Evolutionary conservation across 2,113 vertebrate genomes (phyloP), one percentile per base, ranked within the genome.

Genomic region (Marmota monax): DNA sequence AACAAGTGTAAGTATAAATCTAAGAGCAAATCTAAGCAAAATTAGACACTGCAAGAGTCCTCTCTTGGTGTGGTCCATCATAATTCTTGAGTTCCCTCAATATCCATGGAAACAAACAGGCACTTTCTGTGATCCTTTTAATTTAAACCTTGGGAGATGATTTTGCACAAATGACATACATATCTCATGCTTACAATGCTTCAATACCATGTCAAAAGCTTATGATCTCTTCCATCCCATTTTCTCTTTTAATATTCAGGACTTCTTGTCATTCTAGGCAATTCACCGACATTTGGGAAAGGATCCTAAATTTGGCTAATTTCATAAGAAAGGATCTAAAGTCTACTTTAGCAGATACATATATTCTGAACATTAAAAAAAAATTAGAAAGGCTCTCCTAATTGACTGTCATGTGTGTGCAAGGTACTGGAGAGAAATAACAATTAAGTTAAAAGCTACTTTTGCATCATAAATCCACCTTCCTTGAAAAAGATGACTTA

Each of bases 401-500:
- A 97, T 85, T 93, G 90, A 37, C 58, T n/a, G 78, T 56, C 5
- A 27, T 61, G 32, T 0, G 2, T 83, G 53, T 80, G 63, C 37
- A 95, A 88, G 37, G 10, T 95, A 63, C 65, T n/a, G 7, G 76
- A 51, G 56, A 69, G 65, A 82, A 77, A 76, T 84, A 86, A 85
- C 63, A 74, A 79, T 67, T 84, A 80, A 76, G 48, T 67, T 92
- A 90, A 96, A 96, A 92, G 34, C 61, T 94, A 90, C 16, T 29
- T 94, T 88, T 92, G 73, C 34, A 79, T 94, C 79, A 22, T 89
- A 84, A 93, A 95, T 96, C 65, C 76, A 94, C 86, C 17, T 86
- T 84, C 25, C 39, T 92, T 65, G 51, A 84, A 88, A 95, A 83
- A 53, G 48, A 82, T 78, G 51, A 76, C 83, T 96, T 97, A 87